These are phyloP conservation scores for Zele albiditarsus DNA, from an alignment of 2,888 invertebrate genomes.

Conservation along the genomic window DNA sequence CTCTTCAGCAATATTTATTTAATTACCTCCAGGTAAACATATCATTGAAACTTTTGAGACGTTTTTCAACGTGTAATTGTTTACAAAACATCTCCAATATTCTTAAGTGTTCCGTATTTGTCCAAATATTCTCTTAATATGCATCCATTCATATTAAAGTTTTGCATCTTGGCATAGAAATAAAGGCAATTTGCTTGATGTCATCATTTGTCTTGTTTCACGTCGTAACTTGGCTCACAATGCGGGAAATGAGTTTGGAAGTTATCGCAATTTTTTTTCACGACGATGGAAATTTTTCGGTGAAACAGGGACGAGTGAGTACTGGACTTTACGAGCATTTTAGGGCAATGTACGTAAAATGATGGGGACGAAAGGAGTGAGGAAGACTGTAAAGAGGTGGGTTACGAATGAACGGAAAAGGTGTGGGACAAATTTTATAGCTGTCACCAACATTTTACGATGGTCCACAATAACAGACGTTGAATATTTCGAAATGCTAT, in stretches of 20 bases:
- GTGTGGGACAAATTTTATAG: constrained; percentile 14
- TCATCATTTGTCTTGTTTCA: constrained; percentile 17
- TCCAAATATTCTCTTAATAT: not conserved
- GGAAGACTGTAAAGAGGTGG: not conserved
- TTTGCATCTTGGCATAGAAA: constrained; percentile 10
- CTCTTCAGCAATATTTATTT: too few species aligned
- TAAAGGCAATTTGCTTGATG: constrained; percentile 21
- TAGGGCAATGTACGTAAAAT: constrained; percentile 4
- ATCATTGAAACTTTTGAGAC: too few species aligned
- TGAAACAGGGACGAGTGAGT: not conserved
- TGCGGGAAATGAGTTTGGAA: not conserved
- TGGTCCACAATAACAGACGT: constrained; percentile 16
- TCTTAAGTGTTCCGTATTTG: not conserved
- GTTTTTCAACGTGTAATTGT: too few species aligned
- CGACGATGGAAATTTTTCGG: not conserved
- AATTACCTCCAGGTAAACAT: too few species aligned
- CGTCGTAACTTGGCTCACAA: constrained; percentile 7
- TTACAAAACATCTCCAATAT: not conserved
- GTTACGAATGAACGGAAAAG: not conserved
- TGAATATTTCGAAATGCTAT: not conserved
- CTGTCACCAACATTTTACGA: not conserved
- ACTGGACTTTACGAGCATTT: constrained; percentile 8
- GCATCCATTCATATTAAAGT: not conserved
- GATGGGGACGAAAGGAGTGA: not conserved
- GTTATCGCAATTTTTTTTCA: constrained; percentile 8